Percentiles rank a stretch among this genome's conserved stretches.
Evolutionary conservation across 2,888 invertebrate genomes (phyloP).

Genomic region (Adineta ricciae): DNA sequence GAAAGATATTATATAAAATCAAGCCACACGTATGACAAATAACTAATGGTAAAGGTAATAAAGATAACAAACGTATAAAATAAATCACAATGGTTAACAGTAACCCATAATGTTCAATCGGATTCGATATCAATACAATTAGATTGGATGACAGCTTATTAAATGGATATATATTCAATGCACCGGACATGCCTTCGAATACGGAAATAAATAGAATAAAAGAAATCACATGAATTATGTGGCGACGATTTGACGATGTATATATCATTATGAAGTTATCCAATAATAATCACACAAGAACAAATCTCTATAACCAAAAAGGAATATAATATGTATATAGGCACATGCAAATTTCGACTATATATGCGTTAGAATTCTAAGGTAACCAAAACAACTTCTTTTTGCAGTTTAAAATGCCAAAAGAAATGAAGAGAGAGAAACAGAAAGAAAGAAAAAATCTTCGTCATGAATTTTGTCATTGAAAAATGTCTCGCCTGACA

Average conservation of each 20-base stretch:
- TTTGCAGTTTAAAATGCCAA: no score
- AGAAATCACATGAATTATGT: conserved; percentile 26
- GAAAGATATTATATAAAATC: conserved; percentile 81
- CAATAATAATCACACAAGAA: neutral
- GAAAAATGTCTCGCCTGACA: neutral
- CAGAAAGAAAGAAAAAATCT: neutral
- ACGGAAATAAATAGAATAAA: conserved; percentile 23
- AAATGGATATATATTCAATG: neutral
- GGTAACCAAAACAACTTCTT: neutral
- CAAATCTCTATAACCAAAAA: neutral
- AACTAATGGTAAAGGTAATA: conserved; percentile 31
- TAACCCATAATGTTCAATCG: conserved; percentile 30
- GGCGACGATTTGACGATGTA: conserved; percentile 25
- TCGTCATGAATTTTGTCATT: neutral
- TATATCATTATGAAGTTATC: neutral
- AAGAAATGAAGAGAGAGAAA: no score
- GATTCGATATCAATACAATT: conserved; percentile 20
- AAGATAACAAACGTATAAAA: conserved; percentile 26
- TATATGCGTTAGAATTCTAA: neutral
- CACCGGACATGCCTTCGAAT: conserved; percentile 27
- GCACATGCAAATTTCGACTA: neutral
- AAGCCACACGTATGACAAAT: conserved; percentile 55
- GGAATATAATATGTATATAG: neutral
- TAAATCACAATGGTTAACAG: conserved; percentile 24
- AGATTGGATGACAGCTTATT: neutral